Evolutionary conservation across 2,888 invertebrate species (phyloP).

Genomic region (Drosophila testacea): DNA sequence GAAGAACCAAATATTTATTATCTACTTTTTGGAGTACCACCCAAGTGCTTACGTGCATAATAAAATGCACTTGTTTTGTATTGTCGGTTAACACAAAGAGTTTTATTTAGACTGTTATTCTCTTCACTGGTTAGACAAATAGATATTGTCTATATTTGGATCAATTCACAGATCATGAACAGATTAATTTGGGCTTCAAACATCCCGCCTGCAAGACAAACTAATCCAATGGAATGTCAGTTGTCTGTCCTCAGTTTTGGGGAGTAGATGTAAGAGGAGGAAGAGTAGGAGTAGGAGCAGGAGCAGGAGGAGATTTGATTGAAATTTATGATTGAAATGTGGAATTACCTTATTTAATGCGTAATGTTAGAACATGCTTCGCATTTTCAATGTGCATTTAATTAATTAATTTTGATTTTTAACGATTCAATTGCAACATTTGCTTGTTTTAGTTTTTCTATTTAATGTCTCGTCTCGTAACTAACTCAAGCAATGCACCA

Average conservation of each 20-base stretch:
- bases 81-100: slow-evolving; percentile 1
- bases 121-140: background rate
- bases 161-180: background rate
- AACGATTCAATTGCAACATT: slow-evolving; percentile 33
- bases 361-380: slow-evolving; percentile 33
- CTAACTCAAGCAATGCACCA: slow-evolving; percentile 14
- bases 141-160: background rate
- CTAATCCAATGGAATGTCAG: background rate
- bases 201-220: background rate
- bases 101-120: background rate
- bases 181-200: slow-evolving; percentile 5
- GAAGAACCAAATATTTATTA: background rate
- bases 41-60: background rate
- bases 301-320: background rate
- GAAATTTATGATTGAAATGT: slow-evolving; percentile 1
- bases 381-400: slow-evolving; percentile 29
- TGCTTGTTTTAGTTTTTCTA: slow-evolving; percentile 4
- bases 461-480: background rate
- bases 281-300: background rate
- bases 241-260: background rate
- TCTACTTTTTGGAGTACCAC: background rate
- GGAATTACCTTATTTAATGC: slow-evolving; percentile 9
- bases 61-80: background rate
- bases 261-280: background rate
- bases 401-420: slow-evolving; percentile 36